Evolutionary conservation across 2,797 vertebrate species (phyloP).

Genomic region (Karalla daura): DNA sequence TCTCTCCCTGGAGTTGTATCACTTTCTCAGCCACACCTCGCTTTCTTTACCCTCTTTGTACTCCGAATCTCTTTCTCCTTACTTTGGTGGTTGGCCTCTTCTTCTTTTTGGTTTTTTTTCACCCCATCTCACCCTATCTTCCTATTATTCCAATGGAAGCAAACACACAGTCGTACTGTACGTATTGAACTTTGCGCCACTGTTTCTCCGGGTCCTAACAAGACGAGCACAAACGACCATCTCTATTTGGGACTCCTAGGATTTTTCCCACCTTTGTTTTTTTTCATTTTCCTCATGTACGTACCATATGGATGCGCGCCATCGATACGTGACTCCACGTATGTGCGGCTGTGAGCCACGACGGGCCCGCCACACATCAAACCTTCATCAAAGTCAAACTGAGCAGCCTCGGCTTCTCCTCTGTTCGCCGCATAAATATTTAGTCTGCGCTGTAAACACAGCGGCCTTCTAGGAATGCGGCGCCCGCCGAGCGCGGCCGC

Average conservation of each 20-base stretch:
- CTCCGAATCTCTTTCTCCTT: not conserved
- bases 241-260: conserved; percentile 13
- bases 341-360: conserved; percentile 38
- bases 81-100: too few species aligned
- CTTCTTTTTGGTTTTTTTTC: not conserved
- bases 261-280: conserved; percentile 14
- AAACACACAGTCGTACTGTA: not conserved
- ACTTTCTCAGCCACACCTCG: conserved; percentile 12
- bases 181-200: not conserved
- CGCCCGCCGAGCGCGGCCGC: conserved; percentile 13
- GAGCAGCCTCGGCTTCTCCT: conserved; percentile 51
- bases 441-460: conserved; percentile 69
- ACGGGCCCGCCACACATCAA: conserved; percentile 35
- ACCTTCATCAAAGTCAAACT: conserved; percentile 54
- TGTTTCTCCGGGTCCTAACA: not conserved
- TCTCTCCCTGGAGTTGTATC: conserved; percentile 27
- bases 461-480: conserved; percentile 52
- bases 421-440: conserved; percentile 72
- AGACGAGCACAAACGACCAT: conserved; percentile 25
- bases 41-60: conserved; percentile 7
- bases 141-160: not conserved
- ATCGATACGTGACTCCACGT: too few species aligned
- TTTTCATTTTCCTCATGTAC: too few species aligned
- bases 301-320: not conserved
- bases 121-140: not conserved